A percentile compares a stretch with the other conserved stretches of the same genome.
These are phyloP conservation scores for Dione juno DNA, from an alignment of 2,888 invertebrate genomes.

Conservation along the genomic window DNA sequence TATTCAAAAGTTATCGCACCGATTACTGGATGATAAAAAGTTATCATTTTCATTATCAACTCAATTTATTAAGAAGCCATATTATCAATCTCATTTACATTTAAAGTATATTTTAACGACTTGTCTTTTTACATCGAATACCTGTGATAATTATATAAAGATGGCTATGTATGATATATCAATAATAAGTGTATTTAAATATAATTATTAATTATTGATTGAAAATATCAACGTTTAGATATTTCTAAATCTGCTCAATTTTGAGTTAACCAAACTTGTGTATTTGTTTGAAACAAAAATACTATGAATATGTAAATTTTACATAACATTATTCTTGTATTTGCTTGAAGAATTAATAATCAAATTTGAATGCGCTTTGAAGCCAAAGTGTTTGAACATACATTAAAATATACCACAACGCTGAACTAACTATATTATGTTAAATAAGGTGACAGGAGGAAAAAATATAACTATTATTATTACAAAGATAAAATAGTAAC, in stretches of 20 bases:
- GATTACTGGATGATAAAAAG: constrained; percentile 8
- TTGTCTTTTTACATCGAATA: constrained; percentile 11
- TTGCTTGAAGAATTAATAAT: background rate
- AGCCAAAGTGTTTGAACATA: background rate
- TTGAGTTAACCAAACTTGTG: too few relatives aligned
- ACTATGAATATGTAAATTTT: background rate
- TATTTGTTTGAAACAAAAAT: too few relatives aligned
- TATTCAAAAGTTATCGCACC: background rate
- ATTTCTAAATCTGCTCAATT: too few relatives aligned
- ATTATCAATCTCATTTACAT: constrained; percentile 8
- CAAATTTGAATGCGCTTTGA: constrained; percentile 3
- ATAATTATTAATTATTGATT: too few relatives aligned
- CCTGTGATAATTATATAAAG: background rate
- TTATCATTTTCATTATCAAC: constrained; percentile 20
- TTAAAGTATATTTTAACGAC: constrained; percentile 11
- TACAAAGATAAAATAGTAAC: background rate
- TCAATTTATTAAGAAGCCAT: constrained; percentile 9
- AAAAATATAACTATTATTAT: too few relatives aligned
- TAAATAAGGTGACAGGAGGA: too few relatives aligned
- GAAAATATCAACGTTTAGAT: too few relatives aligned
- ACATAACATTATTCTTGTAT: background rate
- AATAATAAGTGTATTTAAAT: background rate
- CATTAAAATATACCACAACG: too few relatives aligned
- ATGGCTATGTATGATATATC: background rate
- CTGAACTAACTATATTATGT: too few relatives aligned